These are phyloP conservation scores for Oreochromis grahami DNA, from an alignment of 2,797 vertebrate genomes.

Conservation along the genomic window DNA sequence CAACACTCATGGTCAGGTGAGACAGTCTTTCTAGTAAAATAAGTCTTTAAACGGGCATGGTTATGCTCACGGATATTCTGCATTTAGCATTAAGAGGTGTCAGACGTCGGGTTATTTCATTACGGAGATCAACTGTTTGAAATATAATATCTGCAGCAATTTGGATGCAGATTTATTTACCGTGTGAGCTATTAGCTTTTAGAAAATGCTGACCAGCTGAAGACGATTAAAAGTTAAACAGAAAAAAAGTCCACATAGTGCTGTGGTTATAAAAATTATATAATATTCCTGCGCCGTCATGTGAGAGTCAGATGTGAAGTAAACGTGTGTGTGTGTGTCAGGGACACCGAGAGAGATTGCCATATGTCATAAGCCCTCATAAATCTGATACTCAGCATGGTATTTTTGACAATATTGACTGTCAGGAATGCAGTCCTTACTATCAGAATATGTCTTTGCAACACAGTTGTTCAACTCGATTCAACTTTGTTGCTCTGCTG, in stretches of 20 bases:
- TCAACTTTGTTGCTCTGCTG: not conserved
- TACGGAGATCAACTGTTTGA: not conserved
- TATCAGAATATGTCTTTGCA: not conserved
- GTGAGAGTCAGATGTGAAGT: slow-evolving; percentile 51
- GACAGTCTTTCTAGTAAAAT: not conserved
- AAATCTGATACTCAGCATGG: not conserved
- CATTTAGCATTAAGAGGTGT: not conserved
- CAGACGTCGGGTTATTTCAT: not conserved
- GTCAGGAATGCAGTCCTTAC: not conserved
- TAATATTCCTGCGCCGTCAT: slow-evolving; percentile 21
- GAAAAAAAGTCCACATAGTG: not conserved
- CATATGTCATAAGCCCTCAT: not conserved
- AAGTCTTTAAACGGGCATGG: not conserved
- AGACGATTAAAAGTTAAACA: not conserved
- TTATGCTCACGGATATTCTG: not conserved
- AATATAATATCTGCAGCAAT: not conserved
- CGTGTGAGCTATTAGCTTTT: not conserved
- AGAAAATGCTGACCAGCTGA: not conserved
- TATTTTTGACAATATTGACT: not conserved
- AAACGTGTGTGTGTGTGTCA: not conserved
- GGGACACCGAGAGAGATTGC: not conserved
- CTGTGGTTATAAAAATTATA: not conserved
- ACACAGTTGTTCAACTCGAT: not conserved
- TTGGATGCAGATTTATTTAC: not conserved
- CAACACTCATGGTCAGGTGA: slow-evolving; percentile 73